These are phyloP conservation scores for Dufourea novaeangliae DNA, from an alignment of 1,140 invertebrate species.

Conservation along the genomic window DNA sequence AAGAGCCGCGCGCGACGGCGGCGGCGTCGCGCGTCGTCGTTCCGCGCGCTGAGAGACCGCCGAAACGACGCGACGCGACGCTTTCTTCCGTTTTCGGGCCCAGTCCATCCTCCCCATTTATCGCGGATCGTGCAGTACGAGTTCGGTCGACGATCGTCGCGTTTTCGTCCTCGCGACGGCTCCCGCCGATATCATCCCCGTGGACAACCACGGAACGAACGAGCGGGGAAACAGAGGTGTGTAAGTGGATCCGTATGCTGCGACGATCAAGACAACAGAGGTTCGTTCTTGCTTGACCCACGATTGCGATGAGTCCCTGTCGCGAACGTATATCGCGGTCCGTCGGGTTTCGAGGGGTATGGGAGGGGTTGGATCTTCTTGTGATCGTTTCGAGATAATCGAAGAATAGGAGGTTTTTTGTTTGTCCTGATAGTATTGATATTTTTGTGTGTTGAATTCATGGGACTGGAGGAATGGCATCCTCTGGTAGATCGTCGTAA, in stretches of 20 bases:
- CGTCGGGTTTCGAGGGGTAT: too few relatives aligned
- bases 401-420: too few relatives aligned
- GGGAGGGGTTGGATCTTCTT: too few relatives aligned
- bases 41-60: slow-evolving; percentile 19
- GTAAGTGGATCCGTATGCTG: neutral
- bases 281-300: neutral
- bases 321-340: too few relatives aligned
- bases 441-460: too few relatives aligned
- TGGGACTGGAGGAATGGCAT: too few relatives aligned
- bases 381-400: too few relatives aligned
- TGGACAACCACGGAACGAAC: neutral
- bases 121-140: slow-evolving; percentile 9
- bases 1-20: too few relatives aligned
- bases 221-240: neutral
- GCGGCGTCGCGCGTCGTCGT: slow-evolving; percentile 37
- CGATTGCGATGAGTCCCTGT: neutral
- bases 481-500: too few relatives aligned
- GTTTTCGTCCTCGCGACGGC: neutral
- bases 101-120: neutral
- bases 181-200: too few relatives aligned
- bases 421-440: too few relatives aligned
- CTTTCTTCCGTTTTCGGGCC: neutral
- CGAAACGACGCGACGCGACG: neutral
- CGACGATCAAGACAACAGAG: neutral
- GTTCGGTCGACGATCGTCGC: slow-evolving; percentile 2